Evolutionary conservation across 2,113 vertebrate genomes (phyloP).

Genomic region (Pelobates fuscus): DNA sequence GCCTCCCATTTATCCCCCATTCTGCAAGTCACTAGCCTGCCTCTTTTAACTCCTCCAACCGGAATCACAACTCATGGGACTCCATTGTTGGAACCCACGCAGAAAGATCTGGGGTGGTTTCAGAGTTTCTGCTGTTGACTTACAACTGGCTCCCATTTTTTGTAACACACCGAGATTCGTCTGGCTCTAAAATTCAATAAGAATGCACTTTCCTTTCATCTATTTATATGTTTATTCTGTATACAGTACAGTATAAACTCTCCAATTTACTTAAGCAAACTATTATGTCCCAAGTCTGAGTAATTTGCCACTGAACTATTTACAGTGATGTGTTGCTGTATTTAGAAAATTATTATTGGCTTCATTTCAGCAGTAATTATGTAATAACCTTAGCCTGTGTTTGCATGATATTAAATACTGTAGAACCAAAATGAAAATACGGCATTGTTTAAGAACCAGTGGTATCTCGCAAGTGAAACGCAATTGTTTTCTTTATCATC

Average conservation of each 20-base stretch:
- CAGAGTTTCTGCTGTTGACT: no score
- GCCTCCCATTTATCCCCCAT: no score
- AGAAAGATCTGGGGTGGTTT: no score
- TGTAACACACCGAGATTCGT: no score
- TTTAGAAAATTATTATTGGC: constrained; percentile 37
- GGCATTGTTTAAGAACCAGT: constrained; percentile 12
- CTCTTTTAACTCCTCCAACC: no score
- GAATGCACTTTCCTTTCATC: constrained; percentile 18
- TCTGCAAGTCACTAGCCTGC: no score
- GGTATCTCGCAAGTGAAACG: constrained; percentile 5
- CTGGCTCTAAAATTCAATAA: no score
- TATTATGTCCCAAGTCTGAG: constrained; percentile 31
- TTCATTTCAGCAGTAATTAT: constrained; percentile 36
- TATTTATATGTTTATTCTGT: constrained; percentile 22
- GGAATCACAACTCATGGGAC: no score
- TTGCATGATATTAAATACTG: constrained; percentile 39
- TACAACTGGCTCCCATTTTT: no score
- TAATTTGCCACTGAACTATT: constrained; percentile 41
- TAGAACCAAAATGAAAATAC: constrained; percentile 7
- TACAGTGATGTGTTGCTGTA: constrained; percentile 30
- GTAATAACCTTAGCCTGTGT: constrained; percentile 42
- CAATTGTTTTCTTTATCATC: neutral
- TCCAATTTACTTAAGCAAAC: constrained; percentile 36
- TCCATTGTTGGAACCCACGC: no score
- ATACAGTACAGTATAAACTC: constrained; percentile 18